phyloP scores from a whole-genome alignment of 2,113 vertebrate species.

The Aplodontia rufa region DNA sequence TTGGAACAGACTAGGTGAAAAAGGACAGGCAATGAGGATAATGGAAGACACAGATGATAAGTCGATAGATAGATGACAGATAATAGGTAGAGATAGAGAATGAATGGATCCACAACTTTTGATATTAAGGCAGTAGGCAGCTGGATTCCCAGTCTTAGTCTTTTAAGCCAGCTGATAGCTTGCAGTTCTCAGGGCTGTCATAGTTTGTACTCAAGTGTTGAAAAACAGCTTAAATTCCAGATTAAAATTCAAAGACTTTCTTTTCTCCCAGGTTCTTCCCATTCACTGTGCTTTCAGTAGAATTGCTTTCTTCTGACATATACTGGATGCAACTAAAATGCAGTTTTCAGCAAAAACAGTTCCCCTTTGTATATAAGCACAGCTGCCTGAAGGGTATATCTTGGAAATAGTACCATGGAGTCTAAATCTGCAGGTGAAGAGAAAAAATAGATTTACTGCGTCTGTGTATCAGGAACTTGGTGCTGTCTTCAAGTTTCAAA shows the following conservation, averaged over 20 bases:
- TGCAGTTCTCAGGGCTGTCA: not conserved
- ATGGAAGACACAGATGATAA: too few relatives aligned
- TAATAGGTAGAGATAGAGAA: too few relatives aligned
- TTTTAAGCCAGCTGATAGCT: too few relatives aligned
- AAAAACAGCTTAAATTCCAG: not conserved
- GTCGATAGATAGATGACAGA: not conserved
- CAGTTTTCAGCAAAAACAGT: constrained; percentile 62
- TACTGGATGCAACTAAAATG: constrained; percentile 46
- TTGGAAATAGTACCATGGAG: constrained; percentile 23
- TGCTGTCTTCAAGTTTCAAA: not conserved
- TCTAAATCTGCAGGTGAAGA: constrained; percentile 43
- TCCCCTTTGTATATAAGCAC: constrained; percentile 64
- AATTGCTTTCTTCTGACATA: constrained; percentile 69
- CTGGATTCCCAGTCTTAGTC: not conserved
- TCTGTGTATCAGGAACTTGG: not conserved
- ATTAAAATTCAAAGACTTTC: not conserved
- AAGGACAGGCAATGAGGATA: not conserved
- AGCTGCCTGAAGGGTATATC: constrained; percentile 17
- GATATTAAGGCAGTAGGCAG: not conserved
- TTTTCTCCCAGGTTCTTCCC: not conserved
- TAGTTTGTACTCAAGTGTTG: not conserved
- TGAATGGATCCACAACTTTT: not conserved
- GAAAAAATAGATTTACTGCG: not conserved
- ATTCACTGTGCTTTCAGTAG: not conserved
- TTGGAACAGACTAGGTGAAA: not conserved